Evolutionary conservation across 2,113 vertebrate species (phyloP).

Genomic region (Siniperca chuatsi): DNA sequence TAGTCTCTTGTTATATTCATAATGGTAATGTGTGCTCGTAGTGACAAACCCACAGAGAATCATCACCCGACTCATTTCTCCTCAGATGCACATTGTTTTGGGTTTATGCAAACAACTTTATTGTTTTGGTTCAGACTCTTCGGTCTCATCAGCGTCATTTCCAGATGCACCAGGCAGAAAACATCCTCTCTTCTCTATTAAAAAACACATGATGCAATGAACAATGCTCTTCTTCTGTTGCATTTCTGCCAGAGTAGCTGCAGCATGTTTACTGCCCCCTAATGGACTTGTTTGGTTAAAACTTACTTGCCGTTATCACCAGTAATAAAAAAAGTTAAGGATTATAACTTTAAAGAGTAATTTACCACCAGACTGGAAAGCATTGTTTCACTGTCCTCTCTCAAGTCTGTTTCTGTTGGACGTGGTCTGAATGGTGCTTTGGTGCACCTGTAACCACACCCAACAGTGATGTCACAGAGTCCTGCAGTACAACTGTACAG

Average conservation of each 20-base stretch:
- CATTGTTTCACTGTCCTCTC: neutral
- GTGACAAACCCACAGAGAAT: neutral
- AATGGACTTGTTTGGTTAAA: neutral
- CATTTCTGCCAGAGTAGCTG: neutral
- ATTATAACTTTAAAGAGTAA: neutral
- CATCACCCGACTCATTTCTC: neutral
- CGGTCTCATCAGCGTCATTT: neutral
- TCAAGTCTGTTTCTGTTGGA: neutral
- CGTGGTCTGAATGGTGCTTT: neutral
- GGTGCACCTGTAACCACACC: slow-evolving; percentile 3
- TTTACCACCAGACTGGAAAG: neutral
- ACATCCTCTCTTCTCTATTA: neutral
- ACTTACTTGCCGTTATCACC: neutral
- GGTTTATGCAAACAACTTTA: neutral
- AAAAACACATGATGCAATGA: neutral
- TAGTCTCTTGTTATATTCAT: neutral
- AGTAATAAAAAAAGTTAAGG: neutral
- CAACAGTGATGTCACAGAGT: neutral
- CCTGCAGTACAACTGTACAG: neutral
- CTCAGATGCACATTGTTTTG: neutral
- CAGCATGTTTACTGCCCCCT: neutral
- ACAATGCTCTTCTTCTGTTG: neutral
- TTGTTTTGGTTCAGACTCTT: slow-evolving; percentile 2
- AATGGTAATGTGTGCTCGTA: neutral
- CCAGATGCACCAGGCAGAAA: neutral